Percentiles rank a stretch among this genome's conserved stretches.
Conservation (phyloP, 2,888 invertebrate species). For the Anagyrus pseudococci region DNA sequence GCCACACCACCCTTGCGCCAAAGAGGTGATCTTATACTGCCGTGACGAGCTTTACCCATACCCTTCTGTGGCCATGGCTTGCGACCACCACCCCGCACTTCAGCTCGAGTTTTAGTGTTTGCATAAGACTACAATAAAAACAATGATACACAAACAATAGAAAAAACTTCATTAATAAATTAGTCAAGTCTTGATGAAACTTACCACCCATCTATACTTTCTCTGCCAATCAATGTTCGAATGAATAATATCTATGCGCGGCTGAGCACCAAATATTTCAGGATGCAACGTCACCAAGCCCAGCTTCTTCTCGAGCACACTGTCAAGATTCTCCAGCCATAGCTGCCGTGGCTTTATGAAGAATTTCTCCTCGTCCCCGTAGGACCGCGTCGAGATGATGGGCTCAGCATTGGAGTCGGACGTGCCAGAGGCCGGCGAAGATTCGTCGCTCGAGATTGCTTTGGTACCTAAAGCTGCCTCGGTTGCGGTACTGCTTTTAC, state of each 20-base stretch:
- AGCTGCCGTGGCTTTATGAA: conserved; percentile 75
- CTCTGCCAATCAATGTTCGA: conserved; percentile 87
- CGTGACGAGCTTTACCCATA: conserved; percentile 86
- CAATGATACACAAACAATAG: neutral
- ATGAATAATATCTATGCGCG: conserved; percentile 86
- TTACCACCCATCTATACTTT: conserved; percentile 78
- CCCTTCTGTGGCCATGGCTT: conserved; percentile 99
- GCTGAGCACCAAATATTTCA: conserved; percentile 80
- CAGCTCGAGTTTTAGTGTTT: conserved; percentile 79
- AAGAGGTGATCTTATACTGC: conserved; percentile 89
- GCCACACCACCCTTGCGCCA: conserved; percentile 83
- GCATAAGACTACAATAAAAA: conserved; percentile 69
- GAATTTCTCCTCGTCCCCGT: conserved; percentile 41
- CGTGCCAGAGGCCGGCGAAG: too few species aligned
- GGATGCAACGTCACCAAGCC: conserved; percentile 91
- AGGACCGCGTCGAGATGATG: conserved; percentile 55
- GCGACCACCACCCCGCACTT: conserved; percentile 85
- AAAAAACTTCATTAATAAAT: neutral
- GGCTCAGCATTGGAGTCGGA: conserved; percentile 45
- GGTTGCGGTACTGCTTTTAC: too few species aligned
- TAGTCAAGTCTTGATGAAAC: conserved; percentile 45
- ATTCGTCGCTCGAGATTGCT: too few species aligned
- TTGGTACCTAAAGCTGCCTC: too few species aligned
- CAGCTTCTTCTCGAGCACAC: conserved; percentile 77
- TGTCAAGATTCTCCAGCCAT: conserved; percentile 86